These are phyloP conservation scores for Ornithoptera alexandrae DNA, from an alignment of 2,888 invertebrate genomes.

Conservation along the genomic window DNA sequence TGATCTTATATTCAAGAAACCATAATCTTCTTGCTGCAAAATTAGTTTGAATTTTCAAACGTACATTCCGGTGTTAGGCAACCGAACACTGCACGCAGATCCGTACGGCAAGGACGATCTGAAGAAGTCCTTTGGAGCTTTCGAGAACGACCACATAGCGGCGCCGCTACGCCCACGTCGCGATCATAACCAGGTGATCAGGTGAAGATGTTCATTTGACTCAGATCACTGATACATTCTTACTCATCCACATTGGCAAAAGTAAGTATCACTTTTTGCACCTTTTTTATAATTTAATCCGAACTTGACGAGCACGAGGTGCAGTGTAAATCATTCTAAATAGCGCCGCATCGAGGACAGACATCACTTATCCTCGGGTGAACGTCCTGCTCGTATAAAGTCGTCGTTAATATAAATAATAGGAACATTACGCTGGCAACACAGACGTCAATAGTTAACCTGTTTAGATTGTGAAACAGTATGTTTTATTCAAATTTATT, in stretches of 20 bases:
- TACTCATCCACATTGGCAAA: background rate
- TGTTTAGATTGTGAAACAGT: background rate
- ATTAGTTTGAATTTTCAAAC: too few relatives aligned
- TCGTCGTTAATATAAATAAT: background rate
- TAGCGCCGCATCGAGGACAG: too few relatives aligned
- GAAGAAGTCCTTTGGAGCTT: conserved; percentile 50
- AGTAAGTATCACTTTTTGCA: background rate
- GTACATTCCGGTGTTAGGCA: conserved; percentile 41
- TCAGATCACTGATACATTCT: conserved; percentile 12
- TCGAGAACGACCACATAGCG: conserved; percentile 53
- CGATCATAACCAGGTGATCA: conserved; percentile 69
- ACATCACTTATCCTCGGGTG: too few relatives aligned
- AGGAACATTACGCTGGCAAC: background rate
- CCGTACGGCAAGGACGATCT: conserved; percentile 59
- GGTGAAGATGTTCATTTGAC: conserved; percentile 49
- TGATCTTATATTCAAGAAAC: too few relatives aligned
- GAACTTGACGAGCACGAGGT: too few relatives aligned
- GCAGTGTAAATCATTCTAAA: too few relatives aligned
- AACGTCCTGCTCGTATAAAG: too few relatives aligned
- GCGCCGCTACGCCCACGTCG: conserved; percentile 53
- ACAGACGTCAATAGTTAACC: background rate
- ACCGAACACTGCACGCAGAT: conserved; percentile 65
- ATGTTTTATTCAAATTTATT: background rate
- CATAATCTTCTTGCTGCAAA: too few relatives aligned
- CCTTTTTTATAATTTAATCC: too few relatives aligned